Evolutionary conservation across 2,888 invertebrate species (phyloP).

Genomic region (Trichogramma evanescens): DNA sequence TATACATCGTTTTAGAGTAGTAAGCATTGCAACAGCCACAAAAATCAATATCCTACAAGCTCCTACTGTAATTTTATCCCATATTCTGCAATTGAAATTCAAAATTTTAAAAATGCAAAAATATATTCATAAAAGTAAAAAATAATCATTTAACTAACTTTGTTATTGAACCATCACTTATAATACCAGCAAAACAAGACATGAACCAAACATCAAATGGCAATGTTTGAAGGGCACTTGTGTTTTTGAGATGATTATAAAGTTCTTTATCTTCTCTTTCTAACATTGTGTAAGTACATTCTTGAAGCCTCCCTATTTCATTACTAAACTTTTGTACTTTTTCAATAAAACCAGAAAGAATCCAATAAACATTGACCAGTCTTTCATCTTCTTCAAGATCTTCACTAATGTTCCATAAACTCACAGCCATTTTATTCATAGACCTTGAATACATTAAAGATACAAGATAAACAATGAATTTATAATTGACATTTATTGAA

Average conservation of each 20-base stretch:
- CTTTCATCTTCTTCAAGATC: conserved; percentile 50
- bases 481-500: background rate
- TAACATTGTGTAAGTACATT: conserved; percentile 60
- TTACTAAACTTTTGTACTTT: conserved; percentile 61
- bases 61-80: conserved; percentile 84
- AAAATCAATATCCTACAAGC: conserved; percentile 76
- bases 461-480: background rate
- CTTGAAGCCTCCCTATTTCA: conserved; percentile 61
- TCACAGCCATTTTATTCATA: conserved; percentile 52
- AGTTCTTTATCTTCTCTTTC: conserved; percentile 72
- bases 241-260: conserved; percentile 62
- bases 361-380: conserved; percentile 72
- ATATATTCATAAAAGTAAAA: conserved; percentile 4
- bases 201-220: conserved; percentile 75
- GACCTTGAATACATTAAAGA: conserved; percentile 28
- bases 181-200: conserved; percentile 73
- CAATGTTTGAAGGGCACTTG: conserved; percentile 57
- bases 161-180: conserved; percentile 70
- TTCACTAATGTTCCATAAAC: conserved; percentile 64
- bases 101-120: background rate
- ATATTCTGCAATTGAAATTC: conserved; percentile 57
- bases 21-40: conserved; percentile 67
- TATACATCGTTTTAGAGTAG: conserved; percentile 62
- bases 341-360: conserved; percentile 68
- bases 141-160: conserved; percentile 52